These are phyloP conservation scores for Mustela lutreola DNA, from an alignment of 2,113 vertebrate genomes.

Conservation along the genomic window DNA sequence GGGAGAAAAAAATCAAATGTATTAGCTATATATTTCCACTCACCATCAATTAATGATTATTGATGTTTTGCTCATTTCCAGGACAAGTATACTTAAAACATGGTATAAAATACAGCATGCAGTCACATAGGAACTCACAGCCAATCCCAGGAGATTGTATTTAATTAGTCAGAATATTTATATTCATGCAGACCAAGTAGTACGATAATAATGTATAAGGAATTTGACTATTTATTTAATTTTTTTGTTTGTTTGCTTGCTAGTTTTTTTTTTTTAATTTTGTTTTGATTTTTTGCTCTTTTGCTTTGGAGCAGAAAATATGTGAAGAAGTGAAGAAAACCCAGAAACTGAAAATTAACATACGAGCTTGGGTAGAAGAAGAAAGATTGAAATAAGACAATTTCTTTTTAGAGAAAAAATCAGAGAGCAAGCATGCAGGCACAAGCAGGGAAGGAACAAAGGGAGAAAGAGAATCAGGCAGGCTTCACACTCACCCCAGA, in stretches of 20 bases:
- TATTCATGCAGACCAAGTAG: neutral
- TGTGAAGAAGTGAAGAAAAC: neutral
- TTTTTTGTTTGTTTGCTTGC: neutral
- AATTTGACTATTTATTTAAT: neutral
- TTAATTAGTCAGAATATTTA: conserved; percentile 11
- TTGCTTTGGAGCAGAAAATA: neutral
- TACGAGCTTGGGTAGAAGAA: neutral
- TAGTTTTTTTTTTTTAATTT: neutral
- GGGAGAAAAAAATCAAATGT: neutral
- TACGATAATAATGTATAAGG: neutral
- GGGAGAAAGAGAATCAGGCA: neutral
- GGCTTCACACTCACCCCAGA: neutral
- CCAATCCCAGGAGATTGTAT: neutral
- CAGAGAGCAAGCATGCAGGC: neutral
- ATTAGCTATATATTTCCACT: neutral
- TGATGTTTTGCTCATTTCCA: neutral
- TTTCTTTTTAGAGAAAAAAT: neutral
- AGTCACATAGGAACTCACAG: neutral
- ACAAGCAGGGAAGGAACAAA: neutral
- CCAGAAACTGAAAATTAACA: neutral
- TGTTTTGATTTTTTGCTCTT: neutral
- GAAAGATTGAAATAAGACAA: neutral
- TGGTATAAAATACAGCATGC: neutral
- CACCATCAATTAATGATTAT: neutral
- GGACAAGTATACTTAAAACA: neutral